Conservation (phyloP, 2,888 invertebrate species). For the Deroplatys truncata region DNA sequence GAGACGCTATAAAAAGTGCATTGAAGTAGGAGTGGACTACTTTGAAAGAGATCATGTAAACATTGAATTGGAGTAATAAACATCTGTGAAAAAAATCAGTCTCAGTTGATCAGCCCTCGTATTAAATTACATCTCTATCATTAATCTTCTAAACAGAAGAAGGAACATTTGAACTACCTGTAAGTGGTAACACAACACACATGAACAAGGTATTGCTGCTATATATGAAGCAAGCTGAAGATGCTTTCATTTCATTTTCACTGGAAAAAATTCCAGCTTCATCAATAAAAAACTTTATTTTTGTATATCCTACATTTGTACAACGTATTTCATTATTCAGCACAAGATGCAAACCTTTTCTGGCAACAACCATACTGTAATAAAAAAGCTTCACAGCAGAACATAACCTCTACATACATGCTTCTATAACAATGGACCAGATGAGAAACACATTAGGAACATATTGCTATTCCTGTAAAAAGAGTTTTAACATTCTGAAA, state of each 20-base stretch:
- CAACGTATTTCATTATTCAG: neutral
- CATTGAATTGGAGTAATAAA: too few species aligned
- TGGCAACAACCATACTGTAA: neutral
- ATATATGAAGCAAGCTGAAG: neutral
- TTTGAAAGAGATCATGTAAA: too few species aligned
- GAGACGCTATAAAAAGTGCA: too few species aligned
- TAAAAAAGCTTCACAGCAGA: neutral
- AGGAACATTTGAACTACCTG: too few species aligned
- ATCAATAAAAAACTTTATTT: slow-evolving; percentile 23
- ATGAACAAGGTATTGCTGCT: too few species aligned
- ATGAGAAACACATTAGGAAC: neutral
- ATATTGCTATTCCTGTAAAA: neutral
- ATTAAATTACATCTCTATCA: too few species aligned
- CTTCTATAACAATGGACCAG: neutral
- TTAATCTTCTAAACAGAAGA: too few species aligned
- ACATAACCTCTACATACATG: neutral
- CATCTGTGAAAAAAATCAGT: too few species aligned
- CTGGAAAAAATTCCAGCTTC: neutral
- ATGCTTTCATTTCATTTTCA: neutral
- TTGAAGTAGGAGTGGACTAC: too few species aligned
- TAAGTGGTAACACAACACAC: too few species aligned
- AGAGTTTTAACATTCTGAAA: neutral
- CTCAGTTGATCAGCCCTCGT: too few species aligned
- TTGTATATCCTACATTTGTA: slow-evolving; percentile 23
- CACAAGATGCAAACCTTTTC: slow-evolving; percentile 12